Evolutionary conservation across 2,797 vertebrate genomes (phyloP).

Genomic region (Crax fasciolata): DNA sequence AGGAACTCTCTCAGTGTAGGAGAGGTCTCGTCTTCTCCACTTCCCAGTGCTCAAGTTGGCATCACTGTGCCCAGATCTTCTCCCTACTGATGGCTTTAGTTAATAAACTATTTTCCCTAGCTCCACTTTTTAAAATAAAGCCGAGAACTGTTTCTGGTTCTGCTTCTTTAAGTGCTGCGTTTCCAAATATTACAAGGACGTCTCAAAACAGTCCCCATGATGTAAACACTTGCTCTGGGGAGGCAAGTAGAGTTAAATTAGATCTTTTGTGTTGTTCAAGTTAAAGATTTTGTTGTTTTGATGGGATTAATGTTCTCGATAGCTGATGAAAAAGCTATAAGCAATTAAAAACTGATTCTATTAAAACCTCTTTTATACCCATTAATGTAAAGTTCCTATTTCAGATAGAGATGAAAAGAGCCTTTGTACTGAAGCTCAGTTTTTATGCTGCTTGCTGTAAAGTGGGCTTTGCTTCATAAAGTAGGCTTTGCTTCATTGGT

Average conservation of each 20-base stretch:
- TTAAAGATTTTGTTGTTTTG: slow-evolving; percentile 26
- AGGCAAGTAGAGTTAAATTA: slow-evolving; percentile 7
- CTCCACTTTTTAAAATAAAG: background rate
- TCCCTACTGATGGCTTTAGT: background rate
- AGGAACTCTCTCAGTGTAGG: fast-evolving
- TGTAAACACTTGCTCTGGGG: background rate
- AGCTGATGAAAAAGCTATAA: slow-evolving; percentile 13
- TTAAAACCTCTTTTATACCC: background rate
- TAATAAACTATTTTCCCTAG: background rate
- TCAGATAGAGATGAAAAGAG: background rate
- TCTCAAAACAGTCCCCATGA: background rate
- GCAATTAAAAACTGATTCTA: slow-evolving; percentile 28
- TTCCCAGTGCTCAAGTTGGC: background rate
- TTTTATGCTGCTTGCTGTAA: background rate
- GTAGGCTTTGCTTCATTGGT: background rate
- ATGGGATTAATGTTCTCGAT: background rate
- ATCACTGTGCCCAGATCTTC: fast-evolving
- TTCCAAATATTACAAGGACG: background rate
- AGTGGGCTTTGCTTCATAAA: background rate
- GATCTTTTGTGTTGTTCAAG: background rate
- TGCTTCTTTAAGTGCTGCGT: background rate
- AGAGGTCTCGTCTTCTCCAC: background rate
- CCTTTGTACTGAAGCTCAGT: background rate
- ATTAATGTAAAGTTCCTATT: background rate
- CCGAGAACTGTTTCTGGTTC: background rate